phyloP scores from a whole-genome alignment of 2,113 vertebrate species.

The Brachypteracias leptosomus region DNA sequence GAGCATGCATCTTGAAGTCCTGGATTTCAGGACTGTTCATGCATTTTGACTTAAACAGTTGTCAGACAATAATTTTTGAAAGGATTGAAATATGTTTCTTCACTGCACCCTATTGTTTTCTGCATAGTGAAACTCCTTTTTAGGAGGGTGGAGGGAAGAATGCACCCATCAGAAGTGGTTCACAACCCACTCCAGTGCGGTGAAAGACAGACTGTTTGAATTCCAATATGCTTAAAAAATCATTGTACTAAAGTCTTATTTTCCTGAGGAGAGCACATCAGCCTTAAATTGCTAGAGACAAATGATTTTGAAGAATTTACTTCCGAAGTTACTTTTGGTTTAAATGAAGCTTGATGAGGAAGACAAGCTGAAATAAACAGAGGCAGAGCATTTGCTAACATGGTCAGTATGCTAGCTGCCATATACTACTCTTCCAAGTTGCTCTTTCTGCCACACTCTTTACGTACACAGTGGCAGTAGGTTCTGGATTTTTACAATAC shows the following conservation, averaged over 20 bases:
- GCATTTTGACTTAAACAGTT: neutral
- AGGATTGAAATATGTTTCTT: neutral
- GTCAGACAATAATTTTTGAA: neutral
- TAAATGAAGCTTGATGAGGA: neutral
- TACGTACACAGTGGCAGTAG: neutral
- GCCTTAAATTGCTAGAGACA: neutral
- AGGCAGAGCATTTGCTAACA: neutral
- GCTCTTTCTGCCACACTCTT: neutral
- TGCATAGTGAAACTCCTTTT: neutral
- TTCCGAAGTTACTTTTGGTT: neutral
- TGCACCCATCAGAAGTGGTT: neutral
- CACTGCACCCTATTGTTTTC: fast-evolving
- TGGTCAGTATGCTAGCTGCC: neutral
- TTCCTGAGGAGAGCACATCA: neutral
- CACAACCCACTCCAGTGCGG: neutral
- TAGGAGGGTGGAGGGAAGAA: neutral
- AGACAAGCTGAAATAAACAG: neutral
- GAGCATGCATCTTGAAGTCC: neutral
- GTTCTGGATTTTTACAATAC: neutral
- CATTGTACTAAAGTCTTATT: neutral
- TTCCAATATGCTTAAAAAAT: neutral
- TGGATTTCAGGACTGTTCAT: neutral
- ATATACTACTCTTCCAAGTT: neutral
- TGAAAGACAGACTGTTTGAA: neutral
- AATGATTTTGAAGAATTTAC: neutral